phyloP scores from a whole-genome alignment of 2,888 invertebrate species.

The Lasioglossum villosulum region DNA sequence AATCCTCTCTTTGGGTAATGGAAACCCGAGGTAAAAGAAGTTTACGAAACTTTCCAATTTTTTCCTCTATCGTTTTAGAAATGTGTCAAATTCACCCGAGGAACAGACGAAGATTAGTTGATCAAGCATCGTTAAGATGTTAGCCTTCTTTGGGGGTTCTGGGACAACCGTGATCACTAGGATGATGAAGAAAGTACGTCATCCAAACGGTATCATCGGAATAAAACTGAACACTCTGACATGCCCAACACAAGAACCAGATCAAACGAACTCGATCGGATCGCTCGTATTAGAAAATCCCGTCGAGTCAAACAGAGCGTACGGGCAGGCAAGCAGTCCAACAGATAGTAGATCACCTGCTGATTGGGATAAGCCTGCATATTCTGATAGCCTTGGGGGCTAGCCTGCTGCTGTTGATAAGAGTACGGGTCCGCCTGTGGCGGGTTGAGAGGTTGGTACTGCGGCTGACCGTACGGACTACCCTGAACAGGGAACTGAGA shows the following conservation, averaged over 20 bases:
- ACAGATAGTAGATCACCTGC: constrained; percentile 71
- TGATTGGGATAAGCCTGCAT: constrained; percentile 78
- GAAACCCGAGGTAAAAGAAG: neutral
- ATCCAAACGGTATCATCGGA: neutral
- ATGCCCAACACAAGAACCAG: neutral
- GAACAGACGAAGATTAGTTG: neutral
- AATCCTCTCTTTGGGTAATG: neutral
- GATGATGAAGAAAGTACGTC: neutral
- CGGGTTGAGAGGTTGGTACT: constrained; percentile 67
- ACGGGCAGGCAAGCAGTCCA: neutral
- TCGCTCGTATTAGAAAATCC: neutral
- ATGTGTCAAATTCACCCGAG: neutral
- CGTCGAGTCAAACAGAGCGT: neutral
- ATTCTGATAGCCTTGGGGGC: constrained; percentile 76
- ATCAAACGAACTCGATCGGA: neutral
- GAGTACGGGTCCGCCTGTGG: constrained; percentile 74
- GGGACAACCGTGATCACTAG: neutral
- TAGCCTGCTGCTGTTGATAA: constrained; percentile 71
- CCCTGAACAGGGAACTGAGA: constrained; percentile 66
- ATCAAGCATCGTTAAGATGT: neutral
- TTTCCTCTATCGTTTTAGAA: neutral
- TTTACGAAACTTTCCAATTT: neutral
- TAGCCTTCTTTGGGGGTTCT: neutral
- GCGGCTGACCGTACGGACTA: constrained; percentile 76
- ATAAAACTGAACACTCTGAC: neutral